Base-by-base conservation (phyloP, 2,113 vertebrate genomes). In the Pungitius pungitius region DNA sequence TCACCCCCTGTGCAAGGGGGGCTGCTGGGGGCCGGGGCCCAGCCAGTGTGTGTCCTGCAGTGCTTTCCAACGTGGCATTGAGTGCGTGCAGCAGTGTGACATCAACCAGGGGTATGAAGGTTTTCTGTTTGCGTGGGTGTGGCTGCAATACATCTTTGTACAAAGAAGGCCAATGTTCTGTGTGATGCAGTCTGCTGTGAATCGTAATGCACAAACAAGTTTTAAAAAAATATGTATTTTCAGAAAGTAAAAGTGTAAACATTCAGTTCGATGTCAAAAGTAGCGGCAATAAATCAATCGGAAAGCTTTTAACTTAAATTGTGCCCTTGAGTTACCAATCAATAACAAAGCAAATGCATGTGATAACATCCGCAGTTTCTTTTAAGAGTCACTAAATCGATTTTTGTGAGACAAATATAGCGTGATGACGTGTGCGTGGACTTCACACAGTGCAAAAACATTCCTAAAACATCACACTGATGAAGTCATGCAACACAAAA, bases 11-110 rank as follows among this genome's bases (percentile, higher is more conserved):
- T 99, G 97, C 0, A 74, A 92, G 59, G 93, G 92, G 7, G 93
- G 94, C 69, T 99, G 97, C 92, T 99, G 97, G 97, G 97, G 97
- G 1, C 95, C 94, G 0, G 97, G 96, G 3, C 95, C 96, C 0
- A 91, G 93, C 56, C 96, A 99, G 89, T 99, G 97, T 43, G 89
- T 95, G 35, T 84, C 93, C 63, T 99, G 97, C 52, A 92, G 86
- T 68, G 85, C 90, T 11, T 96, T 95, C 87, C 93, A 94, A 69
- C 95, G 97, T 0, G 96, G 95, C 49, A 93, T 91, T 8, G 95
- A 97, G 91, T 99, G 97, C 27, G 95, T 99, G 27, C 91, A 96
- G 81, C 93, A 95, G 76, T 99, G 97, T 89, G 94, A 94, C 80
- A 69, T 96, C 33, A 71, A 93, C 51, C 92, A 96, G 0, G 97